Percentiles rank a stretch among this genome's conserved stretches.
phyloP scores from a whole-genome alignment of 2,888 invertebrate species.

The Rhaphigaster nebulosa region DNA sequence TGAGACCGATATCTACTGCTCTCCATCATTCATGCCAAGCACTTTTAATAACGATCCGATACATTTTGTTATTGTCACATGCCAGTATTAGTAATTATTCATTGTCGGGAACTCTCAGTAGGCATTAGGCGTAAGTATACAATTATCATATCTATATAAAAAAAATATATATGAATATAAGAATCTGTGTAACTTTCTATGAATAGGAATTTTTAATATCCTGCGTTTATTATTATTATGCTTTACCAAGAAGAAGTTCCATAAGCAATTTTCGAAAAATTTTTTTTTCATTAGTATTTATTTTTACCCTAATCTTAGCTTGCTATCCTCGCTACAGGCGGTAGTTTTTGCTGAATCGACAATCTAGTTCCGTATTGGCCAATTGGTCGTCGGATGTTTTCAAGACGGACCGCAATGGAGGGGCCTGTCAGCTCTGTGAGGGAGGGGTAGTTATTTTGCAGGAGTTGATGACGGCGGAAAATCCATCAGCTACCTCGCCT shows the following conservation, averaged over 20 bases:
- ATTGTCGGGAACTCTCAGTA: not conserved
- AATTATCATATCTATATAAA: not conserved
- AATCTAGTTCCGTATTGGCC: not conserved
- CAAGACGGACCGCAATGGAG: not conserved
- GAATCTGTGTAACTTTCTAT: not conserved
- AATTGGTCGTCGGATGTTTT: not conserved
- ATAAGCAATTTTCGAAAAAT: not conserved
- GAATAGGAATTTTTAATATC: not conserved
- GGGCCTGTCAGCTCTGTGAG: not conserved
- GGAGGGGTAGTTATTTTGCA: not conserved
- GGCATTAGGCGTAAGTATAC: not conserved
- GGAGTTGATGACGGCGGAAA: not conserved
- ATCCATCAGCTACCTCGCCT: not conserved
- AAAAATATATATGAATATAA: not conserved
- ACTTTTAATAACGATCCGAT: not conserved
- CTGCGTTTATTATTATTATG: not conserved
- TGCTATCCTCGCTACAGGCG: not conserved
- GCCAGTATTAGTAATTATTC: not conserved
- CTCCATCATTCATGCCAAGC: not conserved
- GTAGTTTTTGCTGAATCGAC: not conserved
- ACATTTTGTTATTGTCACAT: not conserved
- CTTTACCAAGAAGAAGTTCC: not conserved
- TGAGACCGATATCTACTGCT: not conserved
- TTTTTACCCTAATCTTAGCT: not conserved
- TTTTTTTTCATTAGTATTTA: not conserved